phyloP scores from a whole-genome alignment of 2,113 vertebrate genomes.

The Genyomyrus donnyi region DNA sequence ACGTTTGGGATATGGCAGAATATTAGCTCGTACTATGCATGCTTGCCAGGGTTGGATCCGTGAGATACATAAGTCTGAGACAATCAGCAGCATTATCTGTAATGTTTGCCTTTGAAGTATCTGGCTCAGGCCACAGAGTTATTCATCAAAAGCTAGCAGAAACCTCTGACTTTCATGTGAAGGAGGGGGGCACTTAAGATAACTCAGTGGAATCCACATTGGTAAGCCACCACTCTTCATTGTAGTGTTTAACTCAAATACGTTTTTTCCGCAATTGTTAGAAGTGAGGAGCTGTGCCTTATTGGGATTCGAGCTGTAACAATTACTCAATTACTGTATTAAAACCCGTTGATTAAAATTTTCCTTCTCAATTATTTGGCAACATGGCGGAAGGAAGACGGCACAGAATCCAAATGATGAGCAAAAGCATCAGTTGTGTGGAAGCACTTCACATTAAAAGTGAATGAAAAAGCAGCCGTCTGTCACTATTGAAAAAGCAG shows the following conservation, averaged over 20 bases:
- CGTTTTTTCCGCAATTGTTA: conserved; percentile 1
- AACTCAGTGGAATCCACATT: not conserved
- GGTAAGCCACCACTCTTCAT: not conserved
- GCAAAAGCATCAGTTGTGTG: not conserved
- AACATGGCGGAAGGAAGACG: not conserved
- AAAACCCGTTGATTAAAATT: not conserved
- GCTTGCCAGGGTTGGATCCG: not conserved
- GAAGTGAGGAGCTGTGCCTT: not conserved
- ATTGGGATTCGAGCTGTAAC: not conserved
- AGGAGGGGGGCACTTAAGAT: not conserved
- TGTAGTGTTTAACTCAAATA: conserved; percentile 36
- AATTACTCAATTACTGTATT: not conserved
- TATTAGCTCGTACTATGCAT: not conserved
- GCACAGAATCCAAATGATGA: not conserved
- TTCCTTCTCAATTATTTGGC: not conserved
- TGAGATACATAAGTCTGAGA: not conserved
- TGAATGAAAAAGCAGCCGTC: not conserved
- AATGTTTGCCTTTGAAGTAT: not conserved
- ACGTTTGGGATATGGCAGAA: not conserved
- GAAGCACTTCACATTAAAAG: not conserved
- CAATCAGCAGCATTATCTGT: not conserved
- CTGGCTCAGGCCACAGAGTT: not conserved
- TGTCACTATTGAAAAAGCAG: not conserved
- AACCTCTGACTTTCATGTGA: not conserved
- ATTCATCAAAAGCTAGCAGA: not conserved